Evolutionary conservation across 2,888 invertebrate species (phyloP).

Genomic region (Erebia ligea): DNA sequence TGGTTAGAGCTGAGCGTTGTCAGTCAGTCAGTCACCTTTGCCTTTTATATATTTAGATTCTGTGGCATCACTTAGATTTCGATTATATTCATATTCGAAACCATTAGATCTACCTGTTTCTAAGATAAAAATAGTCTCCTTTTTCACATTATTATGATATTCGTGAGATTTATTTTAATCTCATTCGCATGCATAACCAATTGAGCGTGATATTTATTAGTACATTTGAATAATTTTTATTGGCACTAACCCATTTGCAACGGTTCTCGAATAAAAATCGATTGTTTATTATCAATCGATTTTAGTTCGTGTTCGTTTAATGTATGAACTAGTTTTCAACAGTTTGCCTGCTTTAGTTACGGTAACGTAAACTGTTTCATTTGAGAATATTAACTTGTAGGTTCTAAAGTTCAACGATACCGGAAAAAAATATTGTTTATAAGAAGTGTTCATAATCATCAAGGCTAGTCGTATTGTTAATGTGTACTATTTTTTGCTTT

Average conservation of each 20-base stretch:
- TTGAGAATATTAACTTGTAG: conserved; percentile 28
- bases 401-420: conserved; percentile 23
- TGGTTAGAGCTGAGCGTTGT: too few relatives aligned
- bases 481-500: not conserved
- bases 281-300: conserved; percentile 29
- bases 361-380: conserved; percentile 35
- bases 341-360: conserved; percentile 36
- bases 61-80: not conserved
- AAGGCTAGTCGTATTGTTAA: not conserved
- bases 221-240: conserved; percentile 34
- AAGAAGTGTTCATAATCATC: conserved; percentile 7
- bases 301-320: conserved; percentile 33
- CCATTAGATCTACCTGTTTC: not conserved
- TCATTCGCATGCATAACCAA: conserved; percentile 20
- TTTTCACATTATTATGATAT: conserved; percentile 3
- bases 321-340: conserved; percentile 36
- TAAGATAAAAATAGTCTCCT: not conserved
- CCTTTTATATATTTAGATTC: too few relatives aligned
- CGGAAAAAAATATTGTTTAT: conserved; percentile 8
- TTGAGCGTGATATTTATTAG: conserved; percentile 12
- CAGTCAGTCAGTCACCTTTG: too few relatives aligned
- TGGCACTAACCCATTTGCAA: conserved; percentile 28
- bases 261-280: conserved; percentile 30
- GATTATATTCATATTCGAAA: not conserved
- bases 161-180: conserved; percentile 6